phyloP scores from a whole-genome alignment of 2,797 vertebrate genomes.

The Lithobates pipiens region DNA sequence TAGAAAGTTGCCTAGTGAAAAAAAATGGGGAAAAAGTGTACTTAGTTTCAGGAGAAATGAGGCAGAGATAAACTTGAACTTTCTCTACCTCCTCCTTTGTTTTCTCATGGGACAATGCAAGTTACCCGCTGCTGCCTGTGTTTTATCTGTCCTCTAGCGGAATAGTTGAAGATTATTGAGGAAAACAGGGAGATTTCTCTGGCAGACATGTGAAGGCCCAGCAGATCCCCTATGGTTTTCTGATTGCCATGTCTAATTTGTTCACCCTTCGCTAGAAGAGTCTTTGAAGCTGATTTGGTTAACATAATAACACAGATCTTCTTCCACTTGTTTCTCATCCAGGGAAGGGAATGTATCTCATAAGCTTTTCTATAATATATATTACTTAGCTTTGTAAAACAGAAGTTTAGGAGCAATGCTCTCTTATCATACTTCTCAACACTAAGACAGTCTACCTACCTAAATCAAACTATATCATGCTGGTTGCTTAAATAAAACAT shows the following conservation, averaged over 20 bases:
- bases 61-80: slow-evolving; percentile 20
- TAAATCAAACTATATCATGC: no score
- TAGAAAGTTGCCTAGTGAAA: not conserved
- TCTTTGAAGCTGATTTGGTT: slow-evolving; percentile 89
- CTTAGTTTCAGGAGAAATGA: slow-evolving; percentile 4
- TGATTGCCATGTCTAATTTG: slow-evolving; percentile 92
- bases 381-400: not conserved
- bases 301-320: slow-evolving; percentile 77
- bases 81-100: slow-evolving; percentile 8
- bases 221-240: slow-evolving; percentile 84
- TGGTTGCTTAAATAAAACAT: no score
- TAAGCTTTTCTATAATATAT: not conserved
- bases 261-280: slow-evolving; percentile 80
- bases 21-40: slow-evolving; percentile 15
- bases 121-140: slow-evolving; percentile 40
- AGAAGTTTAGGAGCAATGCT: not conserved
- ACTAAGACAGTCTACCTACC: no score
- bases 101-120: slow-evolving; percentile 14
- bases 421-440: no score
- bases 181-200: slow-evolving; percentile 84
- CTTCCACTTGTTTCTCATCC: slow-evolving; percentile 21
- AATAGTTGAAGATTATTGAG: slow-evolving; percentile 85
- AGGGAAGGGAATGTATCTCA: not conserved
- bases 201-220: slow-evolving; percentile 78
- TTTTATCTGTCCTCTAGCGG: slow-evolving; percentile 70